phyloP scores from a whole-genome alignment of 2,797 vertebrate genomes.

The Trachops cirrhosus region DNA sequence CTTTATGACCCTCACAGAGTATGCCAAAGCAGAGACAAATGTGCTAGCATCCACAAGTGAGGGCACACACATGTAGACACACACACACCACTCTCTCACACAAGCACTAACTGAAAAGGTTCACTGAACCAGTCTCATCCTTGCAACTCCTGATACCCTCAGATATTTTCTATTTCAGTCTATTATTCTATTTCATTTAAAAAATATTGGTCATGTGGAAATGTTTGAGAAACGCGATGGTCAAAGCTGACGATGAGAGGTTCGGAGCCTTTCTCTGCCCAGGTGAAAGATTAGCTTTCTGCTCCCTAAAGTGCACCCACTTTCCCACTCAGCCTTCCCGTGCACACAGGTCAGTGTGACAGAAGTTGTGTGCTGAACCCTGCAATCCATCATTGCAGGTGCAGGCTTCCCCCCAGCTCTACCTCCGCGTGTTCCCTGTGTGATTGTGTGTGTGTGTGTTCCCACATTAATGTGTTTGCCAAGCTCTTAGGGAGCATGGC shows the following conservation, averaged over 20 bases:
- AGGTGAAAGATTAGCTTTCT: not conserved
- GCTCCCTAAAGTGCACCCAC: not conserved
- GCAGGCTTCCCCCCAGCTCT: not conserved
- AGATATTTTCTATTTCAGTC: conserved; percentile 11
- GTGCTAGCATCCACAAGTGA: not conserved
- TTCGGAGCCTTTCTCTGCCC: not conserved
- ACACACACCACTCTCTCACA: not conserved
- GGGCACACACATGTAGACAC: fast-evolving
- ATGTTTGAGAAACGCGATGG: not conserved
- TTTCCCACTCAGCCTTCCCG: not conserved
- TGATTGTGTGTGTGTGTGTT: not conserved
- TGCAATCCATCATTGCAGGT: not conserved
- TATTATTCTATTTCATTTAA: not conserved
- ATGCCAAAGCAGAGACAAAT: not conserved
- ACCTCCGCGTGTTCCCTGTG: not conserved
- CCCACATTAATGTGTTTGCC: not conserved
- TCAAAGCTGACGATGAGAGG: not conserved
- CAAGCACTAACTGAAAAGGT: not conserved
- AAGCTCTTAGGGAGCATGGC: not conserved
- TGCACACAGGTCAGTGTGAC: not conserved
- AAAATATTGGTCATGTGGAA: not conserved
- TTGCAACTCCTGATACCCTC: not conserved
- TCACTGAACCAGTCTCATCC: not conserved
- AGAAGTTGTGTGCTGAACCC: not conserved
- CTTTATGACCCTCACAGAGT: not conserved